Evolutionary conservation across 2,888 invertebrate genomes (phyloP).

Genomic region (Dexiosoma caninum): DNA sequence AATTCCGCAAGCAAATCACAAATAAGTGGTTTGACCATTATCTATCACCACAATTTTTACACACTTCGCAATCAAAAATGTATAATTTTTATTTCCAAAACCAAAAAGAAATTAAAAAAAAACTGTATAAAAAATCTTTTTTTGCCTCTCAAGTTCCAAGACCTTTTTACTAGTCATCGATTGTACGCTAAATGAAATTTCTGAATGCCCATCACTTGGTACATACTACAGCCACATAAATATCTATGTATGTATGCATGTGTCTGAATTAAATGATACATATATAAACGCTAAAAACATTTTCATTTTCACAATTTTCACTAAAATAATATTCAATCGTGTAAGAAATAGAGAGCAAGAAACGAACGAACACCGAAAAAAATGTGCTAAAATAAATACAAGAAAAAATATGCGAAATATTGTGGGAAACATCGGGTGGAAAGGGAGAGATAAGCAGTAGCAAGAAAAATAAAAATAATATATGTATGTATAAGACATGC

Average conservation of each 20-base stretch:
- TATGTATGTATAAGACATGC: too few relatives aligned
- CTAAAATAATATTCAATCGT: constrained; percentile 62
- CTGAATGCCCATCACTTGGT: constrained; percentile 12
- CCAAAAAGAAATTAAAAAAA: neutral
- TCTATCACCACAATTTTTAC: too few relatives aligned
- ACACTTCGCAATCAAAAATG: too few relatives aligned
- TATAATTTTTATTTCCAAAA: too few relatives aligned
- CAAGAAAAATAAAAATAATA: neutral
- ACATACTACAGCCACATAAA: neutral
- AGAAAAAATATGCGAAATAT: constrained; percentile 38
- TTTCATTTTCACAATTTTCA: constrained; percentile 47
- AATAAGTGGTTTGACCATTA: too few relatives aligned
- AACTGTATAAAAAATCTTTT: neutral
- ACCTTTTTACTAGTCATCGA: neutral
- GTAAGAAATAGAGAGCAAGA: constrained; percentile 33
- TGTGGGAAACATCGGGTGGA: constrained; percentile 1
- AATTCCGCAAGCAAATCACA: too few relatives aligned
- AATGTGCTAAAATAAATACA: constrained; percentile 42
- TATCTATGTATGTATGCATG: neutral
- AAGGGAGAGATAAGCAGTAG: neutral
- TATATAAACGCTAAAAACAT: constrained; percentile 22
- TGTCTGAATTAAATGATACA: neutral
- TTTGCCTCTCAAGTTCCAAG: neutral
- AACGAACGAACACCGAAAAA: constrained; percentile 6
- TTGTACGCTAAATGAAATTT: constrained; percentile 1